phyloP scores from a whole-genome alignment of 2,888 invertebrate genomes.

The Drosophila kuntzei region DNA sequence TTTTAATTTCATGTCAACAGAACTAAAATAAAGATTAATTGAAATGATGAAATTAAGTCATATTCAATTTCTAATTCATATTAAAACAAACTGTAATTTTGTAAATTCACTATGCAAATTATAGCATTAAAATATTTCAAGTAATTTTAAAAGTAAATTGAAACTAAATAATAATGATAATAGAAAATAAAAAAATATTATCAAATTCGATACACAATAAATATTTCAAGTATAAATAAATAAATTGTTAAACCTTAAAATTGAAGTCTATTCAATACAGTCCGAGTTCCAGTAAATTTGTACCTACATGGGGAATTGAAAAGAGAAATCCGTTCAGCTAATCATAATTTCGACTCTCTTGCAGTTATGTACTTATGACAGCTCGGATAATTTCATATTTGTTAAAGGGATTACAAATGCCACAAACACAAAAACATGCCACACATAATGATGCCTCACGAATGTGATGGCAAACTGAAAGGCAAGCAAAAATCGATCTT shows the following conservation, averaged over 20 bases:
- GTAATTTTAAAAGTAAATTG: too few relatives aligned
- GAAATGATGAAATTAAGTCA: too few relatives aligned
- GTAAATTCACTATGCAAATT: too few relatives aligned
- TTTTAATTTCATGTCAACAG: too few relatives aligned
- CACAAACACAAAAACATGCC: slow-evolving; percentile 40
- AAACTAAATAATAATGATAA: too few relatives aligned
- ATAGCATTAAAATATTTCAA: too few relatives aligned
- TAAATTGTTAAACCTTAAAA: neutral
- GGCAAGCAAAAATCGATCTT: slow-evolving; percentile 75
- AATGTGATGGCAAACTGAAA: slow-evolving; percentile 51
- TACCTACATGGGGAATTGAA: slow-evolving; percentile 24
- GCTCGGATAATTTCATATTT: slow-evolving; percentile 74
- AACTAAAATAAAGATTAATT: too few relatives aligned
- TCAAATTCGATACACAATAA: neutral
- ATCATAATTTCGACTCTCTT: neutral
- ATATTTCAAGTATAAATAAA: neutral
- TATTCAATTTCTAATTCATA: too few relatives aligned
- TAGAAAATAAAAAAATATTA: too few relatives aligned
- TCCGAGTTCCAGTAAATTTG: slow-evolving; percentile 29
- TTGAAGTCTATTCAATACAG: neutral
- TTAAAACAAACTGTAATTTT: too few relatives aligned
- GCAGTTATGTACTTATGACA: slow-evolving; percentile 52
- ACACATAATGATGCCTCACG: slow-evolving; percentile 39
- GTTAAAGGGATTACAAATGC: slow-evolving; percentile 55
- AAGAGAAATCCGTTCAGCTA: slow-evolving; percentile 21